Conservation (phyloP, 2,113 vertebrate species). For the Todiramphus chloris region DNA sequence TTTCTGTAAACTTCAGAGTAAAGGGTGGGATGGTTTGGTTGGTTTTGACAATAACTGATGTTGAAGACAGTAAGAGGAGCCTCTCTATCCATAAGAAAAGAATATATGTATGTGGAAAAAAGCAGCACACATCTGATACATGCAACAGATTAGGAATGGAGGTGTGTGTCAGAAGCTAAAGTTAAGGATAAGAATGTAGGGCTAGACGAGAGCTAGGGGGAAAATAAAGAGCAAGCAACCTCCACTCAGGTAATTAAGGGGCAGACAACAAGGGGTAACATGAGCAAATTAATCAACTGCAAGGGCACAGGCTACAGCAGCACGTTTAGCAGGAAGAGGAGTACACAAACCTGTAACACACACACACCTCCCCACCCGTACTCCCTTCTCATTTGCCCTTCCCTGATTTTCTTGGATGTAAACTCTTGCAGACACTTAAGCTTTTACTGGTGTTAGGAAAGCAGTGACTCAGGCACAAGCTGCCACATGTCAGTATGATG, state of each 20-base stretch:
- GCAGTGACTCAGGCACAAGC: constrained; percentile 19
- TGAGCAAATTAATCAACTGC: background rate
- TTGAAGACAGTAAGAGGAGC: background rate
- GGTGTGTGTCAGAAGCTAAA: background rate
- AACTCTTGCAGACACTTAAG: background rate
- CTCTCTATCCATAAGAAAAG: background rate
- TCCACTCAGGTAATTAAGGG: background rate
- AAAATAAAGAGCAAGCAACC: background rate
- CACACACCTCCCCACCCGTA: background rate
- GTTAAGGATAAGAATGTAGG: background rate
- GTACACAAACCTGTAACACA: background rate
- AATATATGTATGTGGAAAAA: background rate
- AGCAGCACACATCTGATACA: background rate
- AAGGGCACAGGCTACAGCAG: background rate
- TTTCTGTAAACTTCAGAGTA: background rate
- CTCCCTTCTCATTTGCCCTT: background rate
- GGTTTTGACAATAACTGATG: background rate
- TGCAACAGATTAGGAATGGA: background rate
- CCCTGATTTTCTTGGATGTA: background rate
- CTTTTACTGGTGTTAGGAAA: background rate
- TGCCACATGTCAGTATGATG: background rate
- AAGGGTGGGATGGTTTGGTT: background rate
- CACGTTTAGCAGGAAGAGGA: accelerated
- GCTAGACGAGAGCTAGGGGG: background rate
- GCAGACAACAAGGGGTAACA: background rate